These are phyloP conservation scores for Chondrilla cf. caribensis DNA, from an alignment of 37 sponge, comb jelly and placozoan species.

Conservation along the genomic window DNA sequence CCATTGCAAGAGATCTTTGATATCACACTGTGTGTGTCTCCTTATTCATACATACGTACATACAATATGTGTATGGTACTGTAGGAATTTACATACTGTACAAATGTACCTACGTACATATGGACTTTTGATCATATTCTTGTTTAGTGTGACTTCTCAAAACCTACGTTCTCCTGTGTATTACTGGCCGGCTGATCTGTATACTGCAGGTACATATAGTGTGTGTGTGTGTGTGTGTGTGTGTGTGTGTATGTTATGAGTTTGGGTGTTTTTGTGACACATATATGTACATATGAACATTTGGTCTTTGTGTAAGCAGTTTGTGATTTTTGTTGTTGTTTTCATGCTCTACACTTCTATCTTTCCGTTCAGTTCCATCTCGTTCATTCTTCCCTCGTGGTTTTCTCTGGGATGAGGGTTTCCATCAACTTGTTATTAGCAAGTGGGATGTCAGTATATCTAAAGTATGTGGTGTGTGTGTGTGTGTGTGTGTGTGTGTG, in stretches of 20 bases:
- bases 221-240: no score
- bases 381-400: slow-evolving; percentile 99
- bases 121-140: no score
- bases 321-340: no score
- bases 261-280: no score
- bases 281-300: no score
- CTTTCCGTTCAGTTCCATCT: slow-evolving; percentile 74
- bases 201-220: slow-evolving; percentile 41
- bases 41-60: no score
- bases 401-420: slow-evolving; percentile 99
- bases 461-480: slow-evolving; percentile 66
- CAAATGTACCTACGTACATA: not conserved
- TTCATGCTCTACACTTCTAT: not conserved
- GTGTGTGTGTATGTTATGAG: no score
- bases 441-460: slow-evolving; percentile 86
- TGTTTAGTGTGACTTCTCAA: slow-evolving; percentile 2
- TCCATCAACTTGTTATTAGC: slow-evolving; percentile 93
- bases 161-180: not conserved
- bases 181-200: slow-evolving; percentile 71
- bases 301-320: no score
- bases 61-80: not conserved
- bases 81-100: not conserved
- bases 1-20: no score
- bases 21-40: no score
- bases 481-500: no score